A percentile compares a stretch with the other conserved stretches of the same genome.
Evolutionary conservation across 1,140 invertebrate species (phyloP).

Genomic region (Brachionus rubens): DNA sequence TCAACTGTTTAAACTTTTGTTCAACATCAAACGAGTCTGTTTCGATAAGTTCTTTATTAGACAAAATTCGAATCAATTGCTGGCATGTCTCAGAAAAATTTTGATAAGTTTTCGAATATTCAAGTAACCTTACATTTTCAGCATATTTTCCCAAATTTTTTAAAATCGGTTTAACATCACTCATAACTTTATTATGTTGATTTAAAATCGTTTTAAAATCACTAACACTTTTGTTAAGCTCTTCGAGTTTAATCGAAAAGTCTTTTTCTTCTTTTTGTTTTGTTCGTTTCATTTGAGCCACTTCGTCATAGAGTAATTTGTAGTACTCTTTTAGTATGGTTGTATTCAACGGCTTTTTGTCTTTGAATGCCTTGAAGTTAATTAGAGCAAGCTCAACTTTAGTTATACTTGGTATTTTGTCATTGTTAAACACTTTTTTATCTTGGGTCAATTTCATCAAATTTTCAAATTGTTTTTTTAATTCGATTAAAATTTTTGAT

Average conservation of each 20-base stretch:
- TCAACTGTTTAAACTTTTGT: not conserved
- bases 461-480: not conserved
- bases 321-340: constrained; percentile 33
- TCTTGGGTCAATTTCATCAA: not conserved
- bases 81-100: constrained; percentile 44
- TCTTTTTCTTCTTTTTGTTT: constrained; percentile 46
- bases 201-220: constrained; percentile 34
- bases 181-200: constrained; percentile 41
- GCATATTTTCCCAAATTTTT: constrained; percentile 24
- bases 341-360: constrained; percentile 7
- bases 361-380: constrained; percentile 37
- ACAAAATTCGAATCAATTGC: constrained; percentile 6
- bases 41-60: constrained; percentile 2
- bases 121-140: constrained; percentile 5
- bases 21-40: not conserved
- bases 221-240: not conserved
- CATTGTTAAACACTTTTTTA: not conserved
- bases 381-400: not conserved
- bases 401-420: not conserved
- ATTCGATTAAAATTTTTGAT: not conserved
- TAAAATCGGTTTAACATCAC: constrained; percentile 35
- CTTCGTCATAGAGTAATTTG: constrained; percentile 10
- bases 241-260: not conserved
- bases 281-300: constrained; percentile 17
- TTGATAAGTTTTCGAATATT: constrained; percentile 31